A percentile compares a stretch with the other conserved stretches of the same genome.
These are phyloP conservation scores for Entosphenus tridentatus DNA, from an alignment of 2,113 vertebrate genomes.

Conservation along the genomic window DNA sequence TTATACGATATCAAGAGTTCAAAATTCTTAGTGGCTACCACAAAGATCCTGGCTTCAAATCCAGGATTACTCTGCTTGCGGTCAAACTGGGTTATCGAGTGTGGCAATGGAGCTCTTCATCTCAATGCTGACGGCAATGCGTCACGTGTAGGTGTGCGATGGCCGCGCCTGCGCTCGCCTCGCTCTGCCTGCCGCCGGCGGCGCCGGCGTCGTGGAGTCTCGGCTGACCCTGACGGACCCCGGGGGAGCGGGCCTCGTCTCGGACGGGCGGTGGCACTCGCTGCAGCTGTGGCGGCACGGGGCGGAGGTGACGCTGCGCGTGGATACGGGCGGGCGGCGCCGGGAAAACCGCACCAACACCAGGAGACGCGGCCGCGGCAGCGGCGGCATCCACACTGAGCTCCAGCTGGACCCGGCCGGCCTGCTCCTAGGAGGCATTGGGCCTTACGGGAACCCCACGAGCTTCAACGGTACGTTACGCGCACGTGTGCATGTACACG, in stretches of 20 bases:
- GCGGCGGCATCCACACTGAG: slow-evolving; percentile 30
- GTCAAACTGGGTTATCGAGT: not conserved
- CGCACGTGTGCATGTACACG: no score
- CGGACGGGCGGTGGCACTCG: slow-evolving; percentile 55
- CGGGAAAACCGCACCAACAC: slow-evolving; percentile 22
- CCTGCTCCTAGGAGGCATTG: slow-evolving; percentile 40
- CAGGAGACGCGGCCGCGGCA: slow-evolving; percentile 13
- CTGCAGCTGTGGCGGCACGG: slow-evolving; percentile 42
- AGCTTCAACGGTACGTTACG: slow-evolving; percentile 41
- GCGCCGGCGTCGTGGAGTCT: no score
- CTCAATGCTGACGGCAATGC: not conserved
- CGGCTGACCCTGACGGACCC: no score
- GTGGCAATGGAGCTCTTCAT: not conserved
- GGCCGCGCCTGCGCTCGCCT: no score
- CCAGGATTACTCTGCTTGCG: no score
- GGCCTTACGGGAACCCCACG: slow-evolving; percentile 28
- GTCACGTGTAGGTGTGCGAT: no score
- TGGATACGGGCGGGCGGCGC: slow-evolving; percentile 43
- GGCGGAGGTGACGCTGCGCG: slow-evolving; percentile 41
- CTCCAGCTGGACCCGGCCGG: slow-evolving; percentile 38
- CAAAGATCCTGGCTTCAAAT: no score
- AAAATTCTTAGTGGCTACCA: no score
- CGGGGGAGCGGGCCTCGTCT: no score
- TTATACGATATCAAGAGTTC: no score
- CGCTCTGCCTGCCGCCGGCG: no score